A percentile compares a stretch with the other conserved stretches of the same genome.
phyloP scores from a whole-genome alignment of 2,888 invertebrate species.

The Drosophila ustulata region DNA sequence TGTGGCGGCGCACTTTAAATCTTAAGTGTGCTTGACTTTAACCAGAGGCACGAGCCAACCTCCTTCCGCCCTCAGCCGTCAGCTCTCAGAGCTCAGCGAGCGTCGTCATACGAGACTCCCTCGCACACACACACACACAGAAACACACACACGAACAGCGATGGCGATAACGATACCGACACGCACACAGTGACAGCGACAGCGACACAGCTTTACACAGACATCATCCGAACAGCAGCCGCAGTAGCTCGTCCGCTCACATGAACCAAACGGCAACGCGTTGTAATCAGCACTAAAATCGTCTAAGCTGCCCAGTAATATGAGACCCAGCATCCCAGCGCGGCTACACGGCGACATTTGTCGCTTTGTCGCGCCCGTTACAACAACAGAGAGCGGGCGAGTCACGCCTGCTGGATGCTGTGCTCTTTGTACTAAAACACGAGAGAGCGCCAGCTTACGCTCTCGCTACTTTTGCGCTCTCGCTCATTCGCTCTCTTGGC shows the following conservation, averaged over 20 bases:
- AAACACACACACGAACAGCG: constrained; percentile 9
- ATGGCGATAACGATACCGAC: neutral
- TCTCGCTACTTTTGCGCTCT: neutral
- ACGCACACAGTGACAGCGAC: neutral
- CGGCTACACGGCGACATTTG: constrained; percentile 55
- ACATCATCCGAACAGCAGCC: constrained; percentile 19
- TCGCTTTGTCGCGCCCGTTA: constrained; percentile 51
- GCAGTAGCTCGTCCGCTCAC: constrained; percentile 58
- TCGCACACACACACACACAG: constrained; percentile 1
- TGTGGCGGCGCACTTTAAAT: constrained; percentile 48
- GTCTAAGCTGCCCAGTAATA: constrained; percentile 63
- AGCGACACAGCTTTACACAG: constrained; percentile 10
- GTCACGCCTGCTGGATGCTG: constrained; percentile 51
- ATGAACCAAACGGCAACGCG: constrained; percentile 84
- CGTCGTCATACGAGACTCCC: constrained; percentile 6
- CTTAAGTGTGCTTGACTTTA: constrained; percentile 59
- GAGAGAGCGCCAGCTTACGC: neutral
- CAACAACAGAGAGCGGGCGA: constrained; percentile 9
- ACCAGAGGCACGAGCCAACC: constrained; percentile 35
- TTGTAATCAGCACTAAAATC: constrained; percentile 85
- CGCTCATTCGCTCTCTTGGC: constrained; percentile 12
- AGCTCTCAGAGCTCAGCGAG: neutral
- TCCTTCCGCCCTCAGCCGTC: constrained; percentile 14
- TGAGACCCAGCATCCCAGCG: constrained; percentile 38
- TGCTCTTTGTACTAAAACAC: constrained; percentile 71